A percentile compares a stretch with the other conserved stretches of the same genome.
Conservation (phyloP, 2,797 vertebrate genomes). For the Epinephelus malabaricus region DNA sequence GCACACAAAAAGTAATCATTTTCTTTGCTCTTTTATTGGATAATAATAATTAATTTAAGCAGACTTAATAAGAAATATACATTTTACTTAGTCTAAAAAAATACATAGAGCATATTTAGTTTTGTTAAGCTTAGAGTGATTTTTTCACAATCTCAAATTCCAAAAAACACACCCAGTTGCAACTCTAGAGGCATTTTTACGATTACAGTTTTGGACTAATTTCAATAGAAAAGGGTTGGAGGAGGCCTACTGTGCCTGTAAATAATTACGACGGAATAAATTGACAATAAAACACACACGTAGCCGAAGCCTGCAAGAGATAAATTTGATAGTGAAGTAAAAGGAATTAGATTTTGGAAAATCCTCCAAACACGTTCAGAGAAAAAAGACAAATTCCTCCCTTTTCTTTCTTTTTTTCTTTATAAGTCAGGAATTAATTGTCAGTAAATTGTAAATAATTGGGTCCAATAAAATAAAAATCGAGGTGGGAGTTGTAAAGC, state of each 20-base stretch:
- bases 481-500: conserved; percentile 5
- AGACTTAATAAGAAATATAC: neutral
- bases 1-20: neutral
- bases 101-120: neutral
- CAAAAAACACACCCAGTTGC: conserved; percentile 35
- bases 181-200: conserved; percentile 50
- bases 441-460: conserved; percentile 16
- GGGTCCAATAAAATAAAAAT: conserved; percentile 17
- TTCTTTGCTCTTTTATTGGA: neutral
- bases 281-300: conserved; percentile 69
- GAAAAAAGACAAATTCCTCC: neutral
- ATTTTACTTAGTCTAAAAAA: neutral
- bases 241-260: conserved; percentile 64
- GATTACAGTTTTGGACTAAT: conserved; percentile 57
- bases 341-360: conserved; percentile 39
- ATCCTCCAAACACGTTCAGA: conserved; percentile 11
- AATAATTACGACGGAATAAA: conserved; percentile 73
- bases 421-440: conserved; percentile 5
- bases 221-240: conserved; percentile 51
- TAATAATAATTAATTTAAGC: neutral
- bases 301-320: conserved; percentile 44
- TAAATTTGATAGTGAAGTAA: conserved; percentile 27
- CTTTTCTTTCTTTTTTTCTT: neutral
- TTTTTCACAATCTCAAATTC: neutral
- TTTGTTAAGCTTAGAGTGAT: conserved; percentile 6